A percentile compares a stretch with the other conserved stretches of the same genome.
These are phyloP conservation scores for Bos taurus DNA, from an alignment of 2,113 vertebrate species.

Conservation along the genomic window ARS-UCD2.0 NC_037346.1:50846001-50846500, in stretches of 20 bases:
- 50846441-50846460: not conserved
- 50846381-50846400: not conserved
- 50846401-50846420: rapidly evolving
- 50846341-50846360: not conserved
- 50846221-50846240: rapidly evolving
- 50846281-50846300: not conserved
- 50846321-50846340: not conserved
- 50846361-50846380: not conserved
- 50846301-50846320: no score
- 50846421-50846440: not conserved
- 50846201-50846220: not conserved
- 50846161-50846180: not conserved
- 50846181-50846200: not conserved
- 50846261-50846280: no score
- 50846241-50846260: not conserved
- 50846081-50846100: not conserved
- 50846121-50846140: not conserved
- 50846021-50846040: rapidly evolving
- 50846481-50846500: not conserved
- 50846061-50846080: not conserved
- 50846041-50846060: not conserved
- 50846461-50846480: not conserved
- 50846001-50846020: not conserved
- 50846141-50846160: not conserved
- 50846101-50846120: not conserved